phyloP scores from a whole-genome alignment of 2,113 vertebrate genomes.

The Clarias magur region DNA sequence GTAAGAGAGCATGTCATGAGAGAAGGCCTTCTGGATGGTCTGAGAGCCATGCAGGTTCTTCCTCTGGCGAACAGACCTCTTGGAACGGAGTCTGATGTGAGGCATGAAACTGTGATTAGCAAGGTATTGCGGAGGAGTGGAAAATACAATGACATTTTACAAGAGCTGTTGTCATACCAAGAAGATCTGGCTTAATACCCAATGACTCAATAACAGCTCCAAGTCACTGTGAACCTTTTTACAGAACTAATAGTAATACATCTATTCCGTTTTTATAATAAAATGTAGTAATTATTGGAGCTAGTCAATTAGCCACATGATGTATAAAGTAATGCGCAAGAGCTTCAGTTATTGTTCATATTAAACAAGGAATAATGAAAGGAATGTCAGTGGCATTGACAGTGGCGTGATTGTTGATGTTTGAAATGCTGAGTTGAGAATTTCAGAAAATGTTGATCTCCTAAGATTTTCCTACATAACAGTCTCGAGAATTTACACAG shows the following conservation, averaged over 20 bases:
- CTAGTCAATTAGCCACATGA: not conserved
- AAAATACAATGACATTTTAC: not conserved
- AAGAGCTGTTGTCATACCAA: not conserved
- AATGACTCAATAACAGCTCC: not conserved
- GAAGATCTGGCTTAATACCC: not conserved
- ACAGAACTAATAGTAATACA: not conserved
- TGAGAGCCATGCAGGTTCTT: conserved; percentile 60
- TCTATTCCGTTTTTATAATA: not conserved
- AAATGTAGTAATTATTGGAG: not conserved
- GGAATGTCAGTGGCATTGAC: not conserved
- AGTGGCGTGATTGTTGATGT: too few species aligned
- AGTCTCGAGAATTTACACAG: not conserved
- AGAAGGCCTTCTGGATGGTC: conserved; percentile 76
- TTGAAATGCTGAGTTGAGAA: not conserved
- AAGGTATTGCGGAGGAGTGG: not conserved
- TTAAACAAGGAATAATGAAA: not conserved
- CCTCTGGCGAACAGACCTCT: conserved; percentile 63
- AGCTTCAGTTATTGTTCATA: not conserved
- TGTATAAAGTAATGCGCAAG: not conserved
- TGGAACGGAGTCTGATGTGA: conserved; percentile 59
- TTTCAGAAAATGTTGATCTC: not conserved
- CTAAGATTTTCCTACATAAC: not conserved
- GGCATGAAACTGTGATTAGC: conserved; percentile 35
- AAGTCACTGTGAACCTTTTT: not conserved
- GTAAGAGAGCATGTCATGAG: conserved; percentile 76